phyloP scores from a whole-genome alignment of 2,113 vertebrate species.

The Xenopus borealis region DNA sequence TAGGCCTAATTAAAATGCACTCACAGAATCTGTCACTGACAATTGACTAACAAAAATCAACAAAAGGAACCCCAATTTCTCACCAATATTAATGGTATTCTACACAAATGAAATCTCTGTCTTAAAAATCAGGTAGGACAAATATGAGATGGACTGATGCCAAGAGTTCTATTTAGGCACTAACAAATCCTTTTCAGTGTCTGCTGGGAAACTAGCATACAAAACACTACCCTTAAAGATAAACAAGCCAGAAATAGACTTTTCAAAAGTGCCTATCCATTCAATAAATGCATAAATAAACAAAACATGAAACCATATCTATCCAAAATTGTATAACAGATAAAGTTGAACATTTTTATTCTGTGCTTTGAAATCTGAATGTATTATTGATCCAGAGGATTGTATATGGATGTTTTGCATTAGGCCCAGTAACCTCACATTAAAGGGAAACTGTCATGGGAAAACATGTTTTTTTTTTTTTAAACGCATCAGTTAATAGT shows the following conservation, averaged over 20 bases:
- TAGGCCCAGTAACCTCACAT: too few relatives aligned
- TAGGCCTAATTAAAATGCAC: constrained; percentile 22
- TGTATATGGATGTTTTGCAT: too few relatives aligned
- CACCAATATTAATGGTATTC: constrained; percentile 23
- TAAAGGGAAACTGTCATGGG: too few relatives aligned
- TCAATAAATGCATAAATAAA: too few relatives aligned
- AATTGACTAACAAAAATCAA: constrained; percentile 10
- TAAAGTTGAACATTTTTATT: too few relatives aligned
- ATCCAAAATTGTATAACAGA: too few relatives aligned
- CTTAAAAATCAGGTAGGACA: not conserved
- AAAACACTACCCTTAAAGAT: not conserved
- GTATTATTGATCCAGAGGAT: too few relatives aligned
- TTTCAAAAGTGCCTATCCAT: too few relatives aligned
- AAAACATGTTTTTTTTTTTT: too few relatives aligned
- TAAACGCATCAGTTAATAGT: too few relatives aligned
- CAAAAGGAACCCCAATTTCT: constrained; percentile 18
- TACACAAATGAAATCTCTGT: constrained; percentile 11
- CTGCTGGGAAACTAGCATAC: not conserved
- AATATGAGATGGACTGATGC: constrained; percentile 9
- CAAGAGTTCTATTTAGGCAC: not conserved
- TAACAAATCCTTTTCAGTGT: not conserved
- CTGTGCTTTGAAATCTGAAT: too few relatives aligned
- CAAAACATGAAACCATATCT: too few relatives aligned
- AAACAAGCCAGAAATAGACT: not conserved
- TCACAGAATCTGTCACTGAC: not conserved